Evolutionary conservation across 2,113 vertebrate genomes (phyloP).

Genomic region (Scomber colias): DNA sequence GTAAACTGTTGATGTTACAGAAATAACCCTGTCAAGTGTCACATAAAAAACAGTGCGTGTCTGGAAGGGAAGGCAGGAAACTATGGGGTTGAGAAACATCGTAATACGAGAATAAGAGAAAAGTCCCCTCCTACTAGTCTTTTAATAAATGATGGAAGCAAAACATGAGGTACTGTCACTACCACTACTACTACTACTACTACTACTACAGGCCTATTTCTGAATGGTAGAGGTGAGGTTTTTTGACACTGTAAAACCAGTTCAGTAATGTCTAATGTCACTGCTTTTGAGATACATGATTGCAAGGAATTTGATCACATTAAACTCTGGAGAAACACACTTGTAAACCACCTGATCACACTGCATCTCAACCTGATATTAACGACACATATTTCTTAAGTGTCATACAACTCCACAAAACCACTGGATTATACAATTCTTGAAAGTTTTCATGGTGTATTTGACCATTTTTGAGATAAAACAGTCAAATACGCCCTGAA

Average conservation of each 20-base stretch:
- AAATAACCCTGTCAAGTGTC: constrained; percentile 49
- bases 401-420: too few species aligned
- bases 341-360: background rate
- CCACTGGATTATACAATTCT: too few species aligned
- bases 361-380: background rate
- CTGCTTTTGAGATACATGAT: background rate
- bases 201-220: background rate
- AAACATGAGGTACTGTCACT: background rate
- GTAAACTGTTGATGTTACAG: constrained; percentile 54
- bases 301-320: background rate
- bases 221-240: background rate
- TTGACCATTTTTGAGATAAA: too few species aligned
- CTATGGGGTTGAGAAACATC: background rate
- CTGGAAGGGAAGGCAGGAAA: constrained; percentile 18
- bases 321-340: background rate
- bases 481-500: too few species aligned
- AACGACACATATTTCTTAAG: background rate
- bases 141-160: background rate
- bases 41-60: constrained; percentile 17
- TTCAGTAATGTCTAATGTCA: background rate
- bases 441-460: too few species aligned
- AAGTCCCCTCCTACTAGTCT: background rate
- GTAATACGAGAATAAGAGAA: too few species aligned
- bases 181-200: background rate
- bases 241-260: background rate